Evolutionary conservation across 2,797 vertebrate genomes (phyloP), one percentile per base, ranked within the genome.

Genomic region (Alosa sapidissima): DNA sequence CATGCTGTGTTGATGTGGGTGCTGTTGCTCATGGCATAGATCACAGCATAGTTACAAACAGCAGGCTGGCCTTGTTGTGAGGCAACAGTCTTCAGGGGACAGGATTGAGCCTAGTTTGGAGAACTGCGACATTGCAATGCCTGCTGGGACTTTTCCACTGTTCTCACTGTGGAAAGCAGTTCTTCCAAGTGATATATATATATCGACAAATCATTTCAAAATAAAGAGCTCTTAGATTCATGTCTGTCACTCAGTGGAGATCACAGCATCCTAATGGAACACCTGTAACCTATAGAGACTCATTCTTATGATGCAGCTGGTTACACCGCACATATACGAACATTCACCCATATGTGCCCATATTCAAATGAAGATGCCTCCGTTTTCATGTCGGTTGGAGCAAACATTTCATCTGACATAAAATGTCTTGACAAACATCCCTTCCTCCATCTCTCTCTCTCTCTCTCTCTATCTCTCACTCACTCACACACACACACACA

Each of bases 71-170:
- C 87, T 86, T 91, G 93, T 93, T 92, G 92, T 92, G 92, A 93
- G 87, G 92, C 91, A 91, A 91, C 90, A 84, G 65, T 91, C 94
- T 92, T 92, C 81, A 90, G 91, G 91, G 93, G 92, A 89, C 82
- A 86, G 75, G 82, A 21, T 81, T 82, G 84, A 87, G 81, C 62
- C 81, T 83, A 81, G 81, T 84, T 85, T 41, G 81, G 58, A 78
- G 84, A 82, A 24, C 41, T 81, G 83, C 55, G 81, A 87, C 1
- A 78, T 81, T 82, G 16, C 10, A 5, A 8, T 21, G 45, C 19
- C 82, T 83, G 21, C 49, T 9, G 83, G 48, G 48, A 62, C 6
- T 48, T 54, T 84, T 81, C 68, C 16, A 51, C 52, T 33, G 47
- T 62, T 62, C 45, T 58, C n/a, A 65, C 62, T 86, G 33, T 41